Evolutionary conservation across 2,797 vertebrate species (phyloP).

Genomic region (Pangasius mekongensis): DNA sequence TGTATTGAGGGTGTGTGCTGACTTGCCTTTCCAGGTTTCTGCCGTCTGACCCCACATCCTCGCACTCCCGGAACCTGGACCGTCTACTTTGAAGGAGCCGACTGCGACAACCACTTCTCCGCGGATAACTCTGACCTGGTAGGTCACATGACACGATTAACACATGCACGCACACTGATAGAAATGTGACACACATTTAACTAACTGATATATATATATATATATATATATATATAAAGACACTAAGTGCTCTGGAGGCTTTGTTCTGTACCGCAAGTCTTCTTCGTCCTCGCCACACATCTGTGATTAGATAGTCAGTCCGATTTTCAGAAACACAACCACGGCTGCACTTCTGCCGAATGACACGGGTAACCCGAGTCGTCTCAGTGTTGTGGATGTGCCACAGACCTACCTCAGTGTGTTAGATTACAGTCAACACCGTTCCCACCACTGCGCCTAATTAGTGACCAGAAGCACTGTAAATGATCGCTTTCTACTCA

Average conservation of each 20-base stretch:
- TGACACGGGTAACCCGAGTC: background rate
- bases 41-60: conserved; percentile 85
- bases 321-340: background rate
- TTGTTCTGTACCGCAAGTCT: background rate
- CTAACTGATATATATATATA: background rate
- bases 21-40: conserved; percentile 80
- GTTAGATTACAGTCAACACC: conserved; percentile 66
- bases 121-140: conserved; percentile 87
- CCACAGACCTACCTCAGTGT: conserved; percentile 24
- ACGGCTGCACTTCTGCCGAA: background rate
- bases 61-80: conserved; percentile 95
- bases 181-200: background rate
- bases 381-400: background rate
- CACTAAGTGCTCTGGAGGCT: background rate
- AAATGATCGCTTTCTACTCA: conserved; percentile 68
- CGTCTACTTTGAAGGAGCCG: conserved; percentile 93
- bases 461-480: conserved; percentile 56
- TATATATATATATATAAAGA: background rate
- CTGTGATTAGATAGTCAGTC: background rate
- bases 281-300: background rate
- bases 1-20: background rate
- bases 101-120: conserved; percentile 89
- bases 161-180: background rate
- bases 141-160: conserved; percentile 58
- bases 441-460: conserved; percentile 57